Evolutionary conservation across 2,113 vertebrate genomes (phyloP).

Genomic region (Uria lomvia): DNA sequence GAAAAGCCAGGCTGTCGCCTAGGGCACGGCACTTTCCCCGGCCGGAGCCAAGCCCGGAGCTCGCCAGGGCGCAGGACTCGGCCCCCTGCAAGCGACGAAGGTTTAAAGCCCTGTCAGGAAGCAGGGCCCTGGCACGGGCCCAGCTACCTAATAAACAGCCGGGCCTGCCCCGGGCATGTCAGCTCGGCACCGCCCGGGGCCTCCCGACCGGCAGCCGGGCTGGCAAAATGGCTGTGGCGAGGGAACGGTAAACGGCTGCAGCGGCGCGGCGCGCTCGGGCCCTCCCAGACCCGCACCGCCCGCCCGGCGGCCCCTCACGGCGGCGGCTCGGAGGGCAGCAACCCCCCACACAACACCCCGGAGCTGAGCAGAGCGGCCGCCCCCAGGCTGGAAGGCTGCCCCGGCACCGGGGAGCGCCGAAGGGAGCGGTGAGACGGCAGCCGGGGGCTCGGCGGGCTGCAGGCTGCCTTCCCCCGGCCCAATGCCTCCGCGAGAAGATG

Average conservation of each 20-base stretch:
- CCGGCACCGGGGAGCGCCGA: neutral
- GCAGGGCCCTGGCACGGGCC: neutral
- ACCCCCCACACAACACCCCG: fast-evolving
- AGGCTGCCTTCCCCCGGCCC: neutral
- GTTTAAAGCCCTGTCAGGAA: neutral
- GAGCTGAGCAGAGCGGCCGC: neutral
- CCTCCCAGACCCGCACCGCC: neutral
- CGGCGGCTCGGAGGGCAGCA: neutral
- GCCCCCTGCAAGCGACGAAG: neutral
- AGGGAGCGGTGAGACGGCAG: neutral
- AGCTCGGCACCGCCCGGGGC: neutral
- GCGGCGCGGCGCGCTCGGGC: neutral
- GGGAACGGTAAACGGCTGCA: neutral
- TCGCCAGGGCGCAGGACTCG: too few species aligned
- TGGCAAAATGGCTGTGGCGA: neutral
- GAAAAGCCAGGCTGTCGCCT: neutral
- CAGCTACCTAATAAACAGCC: conserved; percentile 17
- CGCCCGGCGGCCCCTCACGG: neutral
- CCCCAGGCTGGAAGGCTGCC: neutral
- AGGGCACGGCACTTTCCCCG: neutral
- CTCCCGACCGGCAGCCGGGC: neutral
- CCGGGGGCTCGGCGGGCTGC: neutral
- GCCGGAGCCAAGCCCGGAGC: neutral
- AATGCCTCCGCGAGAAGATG: neutral
- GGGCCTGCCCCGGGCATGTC: neutral